These are phyloP conservation scores for Dugesia japonica DNA, from an alignment of 2,888 invertebrate species.

Conservation along the genomic window DNA sequence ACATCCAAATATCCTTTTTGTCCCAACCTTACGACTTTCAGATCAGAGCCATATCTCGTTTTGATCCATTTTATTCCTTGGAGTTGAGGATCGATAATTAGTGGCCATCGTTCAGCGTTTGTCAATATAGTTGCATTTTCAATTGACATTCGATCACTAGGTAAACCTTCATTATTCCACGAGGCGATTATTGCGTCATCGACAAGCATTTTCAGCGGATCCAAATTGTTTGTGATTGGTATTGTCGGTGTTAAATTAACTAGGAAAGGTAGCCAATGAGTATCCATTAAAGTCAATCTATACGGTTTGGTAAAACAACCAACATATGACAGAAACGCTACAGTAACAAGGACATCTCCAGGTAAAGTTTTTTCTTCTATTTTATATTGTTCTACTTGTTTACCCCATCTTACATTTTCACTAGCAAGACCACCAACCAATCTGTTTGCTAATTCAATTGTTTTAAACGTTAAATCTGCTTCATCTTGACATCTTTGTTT, in stretches of 20 bases:
- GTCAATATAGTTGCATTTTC: conserved; percentile 86
- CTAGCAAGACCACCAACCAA: conserved; percentile 81
- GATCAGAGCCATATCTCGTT: conserved; percentile 66
- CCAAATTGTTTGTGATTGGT: conserved; percentile 71
- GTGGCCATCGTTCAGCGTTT: conserved; percentile 81
- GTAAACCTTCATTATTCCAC: conserved; percentile 89
- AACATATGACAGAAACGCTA: conserved; percentile 86
- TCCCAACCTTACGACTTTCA: conserved; percentile 71
- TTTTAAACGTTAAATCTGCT: conserved; percentile 79
- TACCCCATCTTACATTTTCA: conserved; percentile 87
- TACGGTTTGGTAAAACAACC: conserved; percentile 89
- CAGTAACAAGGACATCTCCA: conserved; percentile 74
- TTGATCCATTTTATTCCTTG: conserved; percentile 92
- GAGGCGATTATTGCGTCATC: conserved; percentile 81
- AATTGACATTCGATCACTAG: conserved; percentile 86
- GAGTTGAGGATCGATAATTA: conserved; percentile 90
- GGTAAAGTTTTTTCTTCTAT: conserved; percentile 77
- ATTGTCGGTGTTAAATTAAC: conserved; percentile 62
- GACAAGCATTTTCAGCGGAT: conserved; percentile 68
- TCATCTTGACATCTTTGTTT: conserved; percentile 80
- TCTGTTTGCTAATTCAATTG: conserved; percentile 75
- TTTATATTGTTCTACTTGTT: conserved; percentile 63
- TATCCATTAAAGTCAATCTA: conserved; percentile 67
- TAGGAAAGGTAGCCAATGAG: conserved; percentile 57
- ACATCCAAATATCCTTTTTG: conserved; percentile 75